These are phyloP conservation scores for Manacus vitellinus DNA, from an alignment of 2,113 vertebrate species.

Conservation along the genomic window DNA sequence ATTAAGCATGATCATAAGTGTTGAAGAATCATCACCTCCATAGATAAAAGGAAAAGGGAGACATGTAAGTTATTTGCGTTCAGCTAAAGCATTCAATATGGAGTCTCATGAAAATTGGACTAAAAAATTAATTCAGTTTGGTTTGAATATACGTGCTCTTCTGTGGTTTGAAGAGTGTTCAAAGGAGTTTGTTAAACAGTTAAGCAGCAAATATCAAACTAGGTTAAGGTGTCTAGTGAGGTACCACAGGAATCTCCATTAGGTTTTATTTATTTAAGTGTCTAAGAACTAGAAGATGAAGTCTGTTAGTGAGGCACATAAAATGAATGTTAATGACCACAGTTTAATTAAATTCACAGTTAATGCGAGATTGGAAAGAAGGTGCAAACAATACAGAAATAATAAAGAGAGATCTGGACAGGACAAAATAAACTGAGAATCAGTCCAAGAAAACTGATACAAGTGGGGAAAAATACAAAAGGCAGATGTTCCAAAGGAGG, in stretches of 20 bases:
- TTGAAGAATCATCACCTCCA: not conserved
- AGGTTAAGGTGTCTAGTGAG: constrained; percentile 57
- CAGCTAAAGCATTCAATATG: constrained; percentile 32
- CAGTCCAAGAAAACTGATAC: not conserved
- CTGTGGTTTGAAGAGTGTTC: constrained; percentile 59
- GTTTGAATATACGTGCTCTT: constrained; percentile 44
- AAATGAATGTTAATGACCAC: constrained; percentile 42
- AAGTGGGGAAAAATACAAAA: not conserved
- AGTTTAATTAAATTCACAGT: constrained; percentile 56
- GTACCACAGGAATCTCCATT: constrained; percentile 51
- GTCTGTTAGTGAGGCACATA: constrained; percentile 21
- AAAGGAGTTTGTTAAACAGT: constrained; percentile 59
- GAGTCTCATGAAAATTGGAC: constrained; percentile 45
- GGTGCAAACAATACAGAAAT: constrained; percentile 5
- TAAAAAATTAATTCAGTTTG: constrained; percentile 61
- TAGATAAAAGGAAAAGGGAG: constrained; percentile 38
- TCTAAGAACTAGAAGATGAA: constrained; percentile 42
- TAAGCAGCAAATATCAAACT: constrained; percentile 56
- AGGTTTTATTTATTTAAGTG: constrained; percentile 68
- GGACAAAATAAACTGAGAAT: not conserved
- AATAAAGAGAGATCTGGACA: not conserved
- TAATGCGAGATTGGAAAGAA: constrained; percentile 26
- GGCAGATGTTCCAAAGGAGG: not conserved
- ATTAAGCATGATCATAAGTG: not conserved
- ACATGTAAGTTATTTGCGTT: constrained; percentile 32